Evolutionary conservation across 2,888 invertebrate species (phyloP).

Genomic region (Himalopsyche japonica): DNA sequence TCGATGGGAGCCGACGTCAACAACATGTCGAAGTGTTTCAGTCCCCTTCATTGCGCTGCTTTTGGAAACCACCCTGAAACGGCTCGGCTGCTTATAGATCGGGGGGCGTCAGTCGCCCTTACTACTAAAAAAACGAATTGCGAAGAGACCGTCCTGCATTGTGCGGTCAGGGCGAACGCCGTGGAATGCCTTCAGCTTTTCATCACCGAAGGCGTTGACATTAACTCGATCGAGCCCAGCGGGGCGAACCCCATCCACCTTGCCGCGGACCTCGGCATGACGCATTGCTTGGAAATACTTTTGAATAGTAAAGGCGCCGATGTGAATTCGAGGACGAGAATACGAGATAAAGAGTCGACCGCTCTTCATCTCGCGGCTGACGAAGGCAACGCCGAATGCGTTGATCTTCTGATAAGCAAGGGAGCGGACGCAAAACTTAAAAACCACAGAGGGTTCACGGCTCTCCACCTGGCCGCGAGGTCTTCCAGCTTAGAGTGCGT

Average conservation of each 20-base stretch:
- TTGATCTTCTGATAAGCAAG: slow-evolving; percentile 72
- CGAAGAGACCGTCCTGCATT: slow-evolving; percentile 80
- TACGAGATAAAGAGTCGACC: slow-evolving; percentile 74
- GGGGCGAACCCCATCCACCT: slow-evolving; percentile 81
- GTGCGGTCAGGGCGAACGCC: slow-evolving; percentile 83
- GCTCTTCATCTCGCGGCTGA: slow-evolving; percentile 87
- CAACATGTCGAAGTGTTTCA: slow-evolving; percentile 71
- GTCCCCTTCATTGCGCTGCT: slow-evolving; percentile 87
- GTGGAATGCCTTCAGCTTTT: slow-evolving; percentile 79
- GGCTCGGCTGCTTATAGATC: slow-evolving; percentile 74
- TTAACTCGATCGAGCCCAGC: slow-evolving; percentile 74
- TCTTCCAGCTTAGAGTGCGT: slow-evolving; percentile 82
- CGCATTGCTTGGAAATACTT: slow-evolving; percentile 75
- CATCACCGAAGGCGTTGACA: slow-evolving; percentile 73
- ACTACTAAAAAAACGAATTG: slow-evolving; percentile 68
- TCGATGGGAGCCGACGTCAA: slow-evolving; percentile 71
- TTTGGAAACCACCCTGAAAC: slow-evolving; percentile 85
- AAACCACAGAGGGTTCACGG: slow-evolving; percentile 81
- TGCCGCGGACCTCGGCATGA: slow-evolving; percentile 77
- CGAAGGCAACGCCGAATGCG: slow-evolving; percentile 81
- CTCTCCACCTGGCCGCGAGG: slow-evolving; percentile 82
- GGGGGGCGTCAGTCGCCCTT: slow-evolving; percentile 70
- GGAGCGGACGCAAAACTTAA: slow-evolving; percentile 75
- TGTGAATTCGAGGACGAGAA: slow-evolving; percentile 69
- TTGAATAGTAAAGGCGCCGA: slow-evolving; percentile 73